Evolutionary conservation across 2,888 invertebrate genomes (phyloP).

Genomic region (Leucophenga maculata): DNA sequence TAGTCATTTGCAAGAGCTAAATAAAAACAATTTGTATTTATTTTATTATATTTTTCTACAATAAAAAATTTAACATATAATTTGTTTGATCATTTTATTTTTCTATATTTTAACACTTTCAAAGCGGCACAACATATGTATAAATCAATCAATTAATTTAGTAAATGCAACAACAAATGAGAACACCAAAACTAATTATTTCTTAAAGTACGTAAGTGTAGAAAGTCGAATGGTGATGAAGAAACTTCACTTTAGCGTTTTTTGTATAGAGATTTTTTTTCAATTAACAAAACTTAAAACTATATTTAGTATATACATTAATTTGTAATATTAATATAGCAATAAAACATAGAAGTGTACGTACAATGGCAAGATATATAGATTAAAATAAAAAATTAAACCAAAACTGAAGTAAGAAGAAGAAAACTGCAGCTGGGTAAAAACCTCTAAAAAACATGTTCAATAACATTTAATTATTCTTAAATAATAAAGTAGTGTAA

Average conservation of each 20-base stretch:
- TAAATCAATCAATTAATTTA: not conserved
- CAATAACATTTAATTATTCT: not conserved
- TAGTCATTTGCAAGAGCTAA: constrained; percentile 36
- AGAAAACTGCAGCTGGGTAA: not conserved
- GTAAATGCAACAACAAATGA: not conserved
- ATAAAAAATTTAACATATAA: constrained; percentile 15
- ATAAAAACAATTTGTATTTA: constrained; percentile 24
- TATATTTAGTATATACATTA: not conserved
- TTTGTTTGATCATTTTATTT: not conserved
- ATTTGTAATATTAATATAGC: not conserved
- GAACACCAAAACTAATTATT: not conserved
- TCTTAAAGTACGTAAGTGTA: not conserved
- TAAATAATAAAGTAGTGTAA: not conserved
- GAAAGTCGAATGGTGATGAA: not conserved
- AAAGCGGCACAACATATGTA: not conserved
- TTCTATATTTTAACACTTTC: not conserved
- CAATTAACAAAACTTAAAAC: constrained; percentile 27
- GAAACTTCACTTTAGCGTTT: constrained; percentile 22
- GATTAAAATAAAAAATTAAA: constrained; percentile 9
- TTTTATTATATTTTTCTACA: constrained; percentile 28
- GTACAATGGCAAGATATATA: not conserved
- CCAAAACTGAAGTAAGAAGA: not conserved
- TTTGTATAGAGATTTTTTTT: constrained; percentile 35
- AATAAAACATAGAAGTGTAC: constrained; percentile 4
- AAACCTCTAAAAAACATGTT: not conserved